Conservation (phyloP, 1,140 invertebrate genomes). For the Temnothorax nylanderi region DNA sequence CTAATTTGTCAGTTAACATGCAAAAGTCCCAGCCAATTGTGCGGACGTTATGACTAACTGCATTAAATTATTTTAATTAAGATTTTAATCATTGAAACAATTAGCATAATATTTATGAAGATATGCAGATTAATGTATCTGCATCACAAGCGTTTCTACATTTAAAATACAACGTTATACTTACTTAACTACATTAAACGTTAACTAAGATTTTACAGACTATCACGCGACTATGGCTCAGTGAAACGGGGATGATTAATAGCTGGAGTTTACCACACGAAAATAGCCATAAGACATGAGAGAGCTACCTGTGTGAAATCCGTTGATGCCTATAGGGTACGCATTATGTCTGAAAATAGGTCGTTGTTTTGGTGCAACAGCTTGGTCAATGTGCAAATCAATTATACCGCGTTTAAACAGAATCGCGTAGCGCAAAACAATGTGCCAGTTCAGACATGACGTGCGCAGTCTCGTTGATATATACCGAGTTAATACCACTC, state of each 20-base stretch:
- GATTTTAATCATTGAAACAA: conserved; percentile 1
- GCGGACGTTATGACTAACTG: not conserved
- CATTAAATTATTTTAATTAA: conserved; percentile 5
- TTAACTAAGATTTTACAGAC: conserved; percentile 24
- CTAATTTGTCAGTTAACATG: not conserved
- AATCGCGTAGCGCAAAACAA: conserved; percentile 67
- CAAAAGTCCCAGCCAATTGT: not conserved
- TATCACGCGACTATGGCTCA: conserved; percentile 23
- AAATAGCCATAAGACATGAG: conserved; percentile 51
- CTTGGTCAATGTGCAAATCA: conserved; percentile 69
- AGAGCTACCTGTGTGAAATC: conserved; percentile 25
- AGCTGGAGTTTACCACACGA: conserved; percentile 32
- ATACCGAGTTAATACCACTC: conserved; percentile 54
- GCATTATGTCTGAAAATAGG: conserved; percentile 71
- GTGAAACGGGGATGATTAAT: conserved; percentile 44
- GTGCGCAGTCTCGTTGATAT: conserved; percentile 47
- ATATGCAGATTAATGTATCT: conserved; percentile 7
- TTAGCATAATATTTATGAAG: not conserved
- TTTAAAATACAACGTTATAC: conserved; percentile 3
- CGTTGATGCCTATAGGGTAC: conserved; percentile 52
- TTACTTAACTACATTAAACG: conserved; percentile 29
- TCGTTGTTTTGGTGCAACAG: conserved; percentile 63
- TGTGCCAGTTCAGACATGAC: conserved; percentile 65
- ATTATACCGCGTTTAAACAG: conserved; percentile 72
- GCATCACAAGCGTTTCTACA: not conserved